Base-by-base conservation (phyloP, 2,113 vertebrate genomes). In the Pipa parva region DNA sequence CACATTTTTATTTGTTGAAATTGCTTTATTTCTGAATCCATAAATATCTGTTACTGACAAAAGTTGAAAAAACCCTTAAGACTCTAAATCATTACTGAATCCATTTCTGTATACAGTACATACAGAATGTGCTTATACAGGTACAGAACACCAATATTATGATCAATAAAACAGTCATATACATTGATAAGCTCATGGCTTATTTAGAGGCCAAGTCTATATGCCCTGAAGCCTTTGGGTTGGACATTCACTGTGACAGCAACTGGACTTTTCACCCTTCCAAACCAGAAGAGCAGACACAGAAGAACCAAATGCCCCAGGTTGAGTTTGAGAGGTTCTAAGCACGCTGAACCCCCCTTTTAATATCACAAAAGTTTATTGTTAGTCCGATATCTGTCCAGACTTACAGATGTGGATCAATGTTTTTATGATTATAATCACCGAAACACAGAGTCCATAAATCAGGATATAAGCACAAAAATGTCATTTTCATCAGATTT, bases 111-210 rank as follows among this genome's bases (percentile, higher is more conserved):
- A 85, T 88, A 88, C 87, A 88, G 88, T 88, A 90, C 85, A 83
- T 85, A 85, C 72, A 87, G 85, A 83, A 89, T 92, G 88, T 92
- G 89, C 90, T 93, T 92, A 81, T 90, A 92, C 89, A 80, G 79
- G 80, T 87, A 81, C 55, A 84, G 82, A 84, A 90, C 74, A 78
- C 81, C 83, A 76, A 84, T 83, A 85, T 86, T 84, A 88, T 80
- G 90, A 58, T 88, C 86, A 89, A 84, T 82, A 87, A 89, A 91
- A 91, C 86, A 90, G 89, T 89, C 81, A 75, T 77, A 79, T 81
- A 80, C 69, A 29, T 81, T 58, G 3, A 58, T 33, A 58, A 37
- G 29, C 80, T 79, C 78, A 84, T 91, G 89, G 85, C 87, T 75
- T 81, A 75, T 76, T 77, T 76, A 10, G 17, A 17, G 15, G 26